These are phyloP conservation scores for Odocoileus hemionus DNA, from an alignment of 2,113 vertebrate species.

Conservation along the genomic window DNA sequence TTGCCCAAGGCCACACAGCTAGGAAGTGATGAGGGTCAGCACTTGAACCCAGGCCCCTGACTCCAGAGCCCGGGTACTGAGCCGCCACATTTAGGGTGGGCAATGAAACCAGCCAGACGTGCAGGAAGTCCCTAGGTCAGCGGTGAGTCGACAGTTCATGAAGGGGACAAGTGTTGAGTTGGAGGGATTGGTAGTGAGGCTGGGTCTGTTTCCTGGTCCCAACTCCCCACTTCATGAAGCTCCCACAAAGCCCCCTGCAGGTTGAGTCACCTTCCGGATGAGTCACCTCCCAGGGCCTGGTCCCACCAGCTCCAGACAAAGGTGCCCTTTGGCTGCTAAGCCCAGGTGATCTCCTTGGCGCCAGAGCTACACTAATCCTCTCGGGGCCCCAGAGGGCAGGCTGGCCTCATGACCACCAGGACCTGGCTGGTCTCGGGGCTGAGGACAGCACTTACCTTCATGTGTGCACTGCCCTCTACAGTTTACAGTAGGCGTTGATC, in stretches of 20 bases:
- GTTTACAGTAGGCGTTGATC: background rate
- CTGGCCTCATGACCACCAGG: background rate
- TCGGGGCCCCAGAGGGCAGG: background rate
- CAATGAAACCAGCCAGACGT: accelerated
- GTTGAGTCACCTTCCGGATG: background rate
- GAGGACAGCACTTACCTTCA: background rate
- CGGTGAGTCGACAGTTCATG: background rate
- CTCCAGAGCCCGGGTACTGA: background rate
- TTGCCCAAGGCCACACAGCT: background rate
- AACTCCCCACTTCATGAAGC: background rate
- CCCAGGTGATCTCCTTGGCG: conserved; percentile 30
- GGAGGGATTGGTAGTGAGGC: background rate
- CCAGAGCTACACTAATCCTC: conserved; percentile 55
- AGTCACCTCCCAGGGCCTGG: background rate
- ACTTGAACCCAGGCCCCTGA: background rate
- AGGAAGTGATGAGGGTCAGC: background rate
- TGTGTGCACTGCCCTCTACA: background rate
- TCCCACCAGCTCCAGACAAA: conserved; percentile 34
- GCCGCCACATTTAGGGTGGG: background rate
- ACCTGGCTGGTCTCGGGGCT: background rate
- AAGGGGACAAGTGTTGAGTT: background rate
- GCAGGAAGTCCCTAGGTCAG: background rate
- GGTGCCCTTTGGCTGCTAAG: conserved; percentile 46
- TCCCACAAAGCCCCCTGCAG: background rate
- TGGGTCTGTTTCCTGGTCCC: background rate